Conservation (phyloP, 2,888 invertebrate species). For the Cataglyphis cursor region DNA sequence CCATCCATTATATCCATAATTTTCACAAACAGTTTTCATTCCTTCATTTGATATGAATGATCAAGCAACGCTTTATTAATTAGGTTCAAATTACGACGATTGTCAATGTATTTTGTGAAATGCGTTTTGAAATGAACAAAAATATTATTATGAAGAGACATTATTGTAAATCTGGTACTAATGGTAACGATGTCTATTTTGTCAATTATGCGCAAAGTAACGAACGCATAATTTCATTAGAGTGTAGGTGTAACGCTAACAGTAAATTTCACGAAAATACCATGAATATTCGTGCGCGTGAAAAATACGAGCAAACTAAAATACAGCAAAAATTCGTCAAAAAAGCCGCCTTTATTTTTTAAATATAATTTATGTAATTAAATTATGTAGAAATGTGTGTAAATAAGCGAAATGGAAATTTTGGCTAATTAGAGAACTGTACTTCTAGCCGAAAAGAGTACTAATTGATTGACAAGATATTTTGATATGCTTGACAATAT, state of each 20-base stretch:
- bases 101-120: neutral
- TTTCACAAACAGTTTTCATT: neutral
- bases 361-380: neutral
- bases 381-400: neutral
- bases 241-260: neutral
- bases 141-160: neutral
- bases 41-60: neutral
- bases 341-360: slow-evolving; percentile 7
- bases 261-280: slow-evolving; percentile 1
- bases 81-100: neutral
- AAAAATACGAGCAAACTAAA: neutral
- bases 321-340: slow-evolving; percentile 16
- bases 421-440: neutral
- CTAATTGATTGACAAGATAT: neutral
- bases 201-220: slow-evolving; percentile 15
- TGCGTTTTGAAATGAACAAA: neutral
- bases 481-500: neutral
- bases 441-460: neutral
- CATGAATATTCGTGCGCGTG: neutral
- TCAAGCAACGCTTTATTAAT: neutral
- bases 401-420: neutral
- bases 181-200: slow-evolving; percentile 4
- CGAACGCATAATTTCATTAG: slow-evolving; percentile 6
- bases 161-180: neutral
- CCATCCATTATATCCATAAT: neutral